phyloP scores from a whole-genome alignment of 1,140 invertebrate species.

The Drosophila murphyi region DNA sequence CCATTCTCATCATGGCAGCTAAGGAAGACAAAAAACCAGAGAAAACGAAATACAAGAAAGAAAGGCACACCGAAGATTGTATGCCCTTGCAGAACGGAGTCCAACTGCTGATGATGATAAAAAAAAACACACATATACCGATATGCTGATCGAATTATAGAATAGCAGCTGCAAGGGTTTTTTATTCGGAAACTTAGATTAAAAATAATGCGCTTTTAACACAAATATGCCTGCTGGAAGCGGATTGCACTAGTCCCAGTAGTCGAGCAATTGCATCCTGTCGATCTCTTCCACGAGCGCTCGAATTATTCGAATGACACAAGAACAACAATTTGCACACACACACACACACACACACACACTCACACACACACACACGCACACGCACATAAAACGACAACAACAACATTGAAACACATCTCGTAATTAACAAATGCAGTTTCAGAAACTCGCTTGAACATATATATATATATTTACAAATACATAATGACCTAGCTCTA shows the following conservation, averaged over 20 bases:
- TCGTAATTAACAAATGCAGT: slow-evolving; percentile 41
- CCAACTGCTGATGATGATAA: not conserved
- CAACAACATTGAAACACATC: not conserved
- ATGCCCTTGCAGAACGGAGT: too few relatives aligned
- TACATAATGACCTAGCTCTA: slow-evolving; percentile 41
- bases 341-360: slow-evolving; percentile 1
- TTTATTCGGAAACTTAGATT: too few relatives aligned
- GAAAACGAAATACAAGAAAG: too few relatives aligned
- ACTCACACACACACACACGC: not conserved
- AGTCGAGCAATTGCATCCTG: slow-evolving; percentile 30
- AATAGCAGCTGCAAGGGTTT: too few relatives aligned
- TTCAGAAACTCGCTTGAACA: slow-evolving; percentile 57
- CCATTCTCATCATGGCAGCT: too few relatives aligned
- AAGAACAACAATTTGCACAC: slow-evolving; percentile 8
- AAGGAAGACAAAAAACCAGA: too few relatives aligned
- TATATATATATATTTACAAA: slow-evolving; percentile 21
- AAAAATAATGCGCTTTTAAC: slow-evolving; percentile 3
- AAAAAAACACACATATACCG: not conserved
- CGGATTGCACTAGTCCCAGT: slow-evolving; percentile 31
- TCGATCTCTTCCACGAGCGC: slow-evolving; percentile 45
- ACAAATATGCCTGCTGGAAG: slow-evolving; percentile 18
- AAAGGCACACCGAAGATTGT: too few relatives aligned
- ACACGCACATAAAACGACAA: not conserved
- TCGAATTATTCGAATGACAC: slow-evolving; percentile 18
- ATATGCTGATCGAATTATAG: too few relatives aligned